These are phyloP conservation scores for Spodoptera litura DNA, from an alignment of 1,140 invertebrate species.

Conservation along the genomic window DNA sequence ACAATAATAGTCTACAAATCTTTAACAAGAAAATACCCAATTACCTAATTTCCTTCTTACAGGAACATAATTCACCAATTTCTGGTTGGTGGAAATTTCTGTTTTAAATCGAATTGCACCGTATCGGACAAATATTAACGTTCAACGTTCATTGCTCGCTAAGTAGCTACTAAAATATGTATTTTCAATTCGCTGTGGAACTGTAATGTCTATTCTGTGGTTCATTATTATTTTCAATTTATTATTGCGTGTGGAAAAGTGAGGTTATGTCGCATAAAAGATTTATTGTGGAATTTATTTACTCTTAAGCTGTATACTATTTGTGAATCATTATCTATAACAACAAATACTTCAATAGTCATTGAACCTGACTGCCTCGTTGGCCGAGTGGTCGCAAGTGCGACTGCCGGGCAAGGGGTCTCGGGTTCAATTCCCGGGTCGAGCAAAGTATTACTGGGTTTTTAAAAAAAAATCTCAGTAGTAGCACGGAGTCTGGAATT, in stretches of 20 bases:
- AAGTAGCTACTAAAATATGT: constrained; percentile 44
- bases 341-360: too few relatives aligned
- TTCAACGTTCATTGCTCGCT: not conserved
- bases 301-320: too few relatives aligned
- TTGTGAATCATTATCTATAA: too few relatives aligned
- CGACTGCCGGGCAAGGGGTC: too few relatives aligned
- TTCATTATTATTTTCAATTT: constrained; percentile 29
- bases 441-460: too few relatives aligned
- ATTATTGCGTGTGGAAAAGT: constrained; percentile 3
- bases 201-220: constrained; percentile 20
- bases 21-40: too few relatives aligned
- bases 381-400: too few relatives aligned
- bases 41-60: constrained; percentile 5
- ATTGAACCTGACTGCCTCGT: too few relatives aligned
- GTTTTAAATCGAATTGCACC: constrained; percentile 35
- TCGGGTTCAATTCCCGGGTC: too few relatives aligned
- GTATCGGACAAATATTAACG: constrained; percentile 41
- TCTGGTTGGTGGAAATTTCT: constrained; percentile 14
- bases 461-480: too few relatives aligned
- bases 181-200: constrained; percentile 37
- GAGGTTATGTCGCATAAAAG: not conserved
- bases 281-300: not conserved
- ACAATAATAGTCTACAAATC: too few relatives aligned
- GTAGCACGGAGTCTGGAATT: too few relatives aligned
- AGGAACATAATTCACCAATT: constrained; percentile 28